phyloP scores from a whole-genome alignment of 2,113 vertebrate genomes.

The Neotragus moschatus region DNA sequence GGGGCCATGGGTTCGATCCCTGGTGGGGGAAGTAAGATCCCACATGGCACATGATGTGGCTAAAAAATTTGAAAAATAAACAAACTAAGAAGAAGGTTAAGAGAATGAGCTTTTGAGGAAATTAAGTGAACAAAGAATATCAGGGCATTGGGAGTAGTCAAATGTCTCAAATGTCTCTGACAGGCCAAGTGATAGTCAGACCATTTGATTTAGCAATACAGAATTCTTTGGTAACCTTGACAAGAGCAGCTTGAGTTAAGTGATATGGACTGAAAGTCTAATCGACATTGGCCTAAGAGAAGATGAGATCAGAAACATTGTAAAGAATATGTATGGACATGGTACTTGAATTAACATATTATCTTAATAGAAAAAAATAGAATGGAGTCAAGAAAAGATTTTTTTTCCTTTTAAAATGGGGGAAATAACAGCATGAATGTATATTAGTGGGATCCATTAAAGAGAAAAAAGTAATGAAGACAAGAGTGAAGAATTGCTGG shows the following conservation, averaged over 20 bases:
- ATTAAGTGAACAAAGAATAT: background rate
- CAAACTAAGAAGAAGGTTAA: background rate
- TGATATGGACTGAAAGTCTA: background rate
- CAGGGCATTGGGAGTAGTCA: rapidly evolving
- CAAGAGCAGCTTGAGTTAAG: background rate
- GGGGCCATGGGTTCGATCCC: background rate
- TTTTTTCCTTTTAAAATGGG: background rate
- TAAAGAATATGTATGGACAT: background rate
- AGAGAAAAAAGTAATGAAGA: background rate
- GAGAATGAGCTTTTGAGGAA: background rate
- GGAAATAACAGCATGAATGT: background rate
- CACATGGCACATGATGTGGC: background rate
- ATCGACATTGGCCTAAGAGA: background rate
- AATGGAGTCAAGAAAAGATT: background rate
- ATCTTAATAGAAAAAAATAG: background rate
- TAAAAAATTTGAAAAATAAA: background rate
- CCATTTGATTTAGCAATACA: background rate
- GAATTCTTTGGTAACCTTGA: background rate
- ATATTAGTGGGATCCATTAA: background rate
- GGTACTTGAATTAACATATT: background rate
- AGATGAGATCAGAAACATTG: background rate
- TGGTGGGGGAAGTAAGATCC: background rate
- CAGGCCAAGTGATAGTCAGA: background rate
- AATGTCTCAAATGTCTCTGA: background rate
- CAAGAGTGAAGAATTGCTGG: background rate